Conservation (phyloP, 2,797 vertebrate species). For the Momotus momota region DNA sequence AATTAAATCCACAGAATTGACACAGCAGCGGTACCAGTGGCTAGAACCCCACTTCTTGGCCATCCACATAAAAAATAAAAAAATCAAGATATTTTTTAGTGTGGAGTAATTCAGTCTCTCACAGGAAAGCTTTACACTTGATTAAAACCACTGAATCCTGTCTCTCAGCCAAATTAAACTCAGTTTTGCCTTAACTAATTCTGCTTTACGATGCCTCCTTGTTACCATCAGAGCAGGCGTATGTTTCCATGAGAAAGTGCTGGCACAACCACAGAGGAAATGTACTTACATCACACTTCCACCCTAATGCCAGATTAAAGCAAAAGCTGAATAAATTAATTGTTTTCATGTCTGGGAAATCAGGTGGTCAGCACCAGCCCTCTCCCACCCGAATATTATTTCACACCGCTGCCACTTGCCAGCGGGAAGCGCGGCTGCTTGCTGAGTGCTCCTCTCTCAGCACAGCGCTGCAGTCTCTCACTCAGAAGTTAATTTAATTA, state of each 20-base stretch:
- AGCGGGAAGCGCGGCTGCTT: accelerated
- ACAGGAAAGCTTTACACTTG: not conserved
- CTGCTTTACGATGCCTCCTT: not conserved
- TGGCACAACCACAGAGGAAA: not conserved
- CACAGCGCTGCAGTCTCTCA: not conserved
- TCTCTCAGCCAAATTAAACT: not conserved
- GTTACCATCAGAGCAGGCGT: not conserved
- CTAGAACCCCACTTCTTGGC: not conserved
- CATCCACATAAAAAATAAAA: not conserved
- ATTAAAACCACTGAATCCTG: not conserved
- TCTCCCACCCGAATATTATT: not conserved
- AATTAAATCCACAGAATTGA: not conserved
- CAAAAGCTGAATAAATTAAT: not conserved
- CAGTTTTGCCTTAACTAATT: not conserved
- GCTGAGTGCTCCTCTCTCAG: not conserved
- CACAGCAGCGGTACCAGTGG: not conserved
- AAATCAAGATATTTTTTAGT: not conserved
- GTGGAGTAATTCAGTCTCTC: not conserved
- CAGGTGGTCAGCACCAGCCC: not conserved
- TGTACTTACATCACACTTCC: not conserved
- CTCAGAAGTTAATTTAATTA: not conserved
- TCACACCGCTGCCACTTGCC: not conserved
- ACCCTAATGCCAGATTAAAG: not conserved
- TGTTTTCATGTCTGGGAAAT: not conserved
- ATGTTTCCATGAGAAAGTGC: not conserved